Evolutionary conservation across 2,797 vertebrate genomes (phyloP).

Genomic region (Galagoides demidoff): DNA sequence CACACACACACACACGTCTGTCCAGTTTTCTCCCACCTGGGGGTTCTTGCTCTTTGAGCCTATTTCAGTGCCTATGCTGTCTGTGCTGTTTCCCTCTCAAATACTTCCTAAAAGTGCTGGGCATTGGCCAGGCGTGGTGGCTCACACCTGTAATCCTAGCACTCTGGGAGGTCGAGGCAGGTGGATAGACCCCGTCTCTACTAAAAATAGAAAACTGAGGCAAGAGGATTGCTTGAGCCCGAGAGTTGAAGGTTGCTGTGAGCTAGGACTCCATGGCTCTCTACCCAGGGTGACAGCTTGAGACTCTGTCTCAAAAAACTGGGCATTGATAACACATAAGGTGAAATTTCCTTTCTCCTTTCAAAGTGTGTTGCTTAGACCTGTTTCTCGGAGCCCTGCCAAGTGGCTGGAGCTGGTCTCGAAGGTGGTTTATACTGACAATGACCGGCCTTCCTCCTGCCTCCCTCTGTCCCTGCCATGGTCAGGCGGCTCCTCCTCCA

Average conservation of each 20-base stretch:
- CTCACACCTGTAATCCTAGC: no score
- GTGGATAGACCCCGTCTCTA: no score
- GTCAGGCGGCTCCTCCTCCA: accelerated
- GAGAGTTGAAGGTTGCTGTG: no score
- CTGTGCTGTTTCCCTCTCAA: not conserved
- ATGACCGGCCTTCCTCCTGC: accelerated
- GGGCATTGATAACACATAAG: slow-evolving; percentile 53
- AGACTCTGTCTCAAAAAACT: no score
- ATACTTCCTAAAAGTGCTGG: not conserved
- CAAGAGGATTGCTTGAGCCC: no score
- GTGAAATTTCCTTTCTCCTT: slow-evolving; percentile 13
- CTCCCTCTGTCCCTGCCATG: accelerated
- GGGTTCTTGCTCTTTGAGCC: not conserved
- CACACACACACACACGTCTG: not conserved
- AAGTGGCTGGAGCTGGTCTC: not conserved
- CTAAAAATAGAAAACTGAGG: no score
- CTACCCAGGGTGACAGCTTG: no score
- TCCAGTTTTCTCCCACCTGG: not conserved
- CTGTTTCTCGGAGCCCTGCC: slow-evolving; percentile 42
- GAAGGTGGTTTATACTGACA: not conserved
- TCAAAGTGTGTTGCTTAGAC: not conserved
- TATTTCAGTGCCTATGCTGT: not conserved
- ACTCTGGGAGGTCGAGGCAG: no score
- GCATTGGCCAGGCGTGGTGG: no score
- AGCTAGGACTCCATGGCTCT: no score